These are phyloP conservation scores for Mobula birostris DNA, from an alignment of 2,113 vertebrate species.

Conservation along the genomic window DNA sequence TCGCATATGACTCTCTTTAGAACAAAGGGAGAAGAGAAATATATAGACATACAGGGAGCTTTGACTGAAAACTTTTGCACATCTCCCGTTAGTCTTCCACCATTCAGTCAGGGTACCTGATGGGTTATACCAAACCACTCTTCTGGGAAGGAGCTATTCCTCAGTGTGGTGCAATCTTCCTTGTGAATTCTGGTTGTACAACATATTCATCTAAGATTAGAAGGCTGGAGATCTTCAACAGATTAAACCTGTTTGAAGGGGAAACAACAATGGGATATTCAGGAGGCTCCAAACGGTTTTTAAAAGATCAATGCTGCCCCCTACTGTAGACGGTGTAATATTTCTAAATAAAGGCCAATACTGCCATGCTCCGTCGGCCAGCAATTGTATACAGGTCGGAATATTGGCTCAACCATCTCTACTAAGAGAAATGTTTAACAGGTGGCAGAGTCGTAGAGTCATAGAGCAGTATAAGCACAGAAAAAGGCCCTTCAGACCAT, in stretches of 20 bases:
- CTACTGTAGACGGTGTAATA: background rate
- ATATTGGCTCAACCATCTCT: background rate
- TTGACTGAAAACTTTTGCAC: background rate
- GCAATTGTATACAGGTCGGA: too few species aligned
- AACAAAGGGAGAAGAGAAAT: background rate
- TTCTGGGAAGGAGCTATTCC: background rate
- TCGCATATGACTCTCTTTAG: background rate
- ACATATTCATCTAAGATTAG: background rate
- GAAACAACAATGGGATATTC: background rate
- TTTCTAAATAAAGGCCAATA: background rate
- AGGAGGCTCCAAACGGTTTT: background rate
- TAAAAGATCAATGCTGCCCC: slow-evolving; percentile 9
- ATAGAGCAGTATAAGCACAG: too few species aligned
- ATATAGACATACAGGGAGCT: background rate
- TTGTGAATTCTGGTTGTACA: background rate
- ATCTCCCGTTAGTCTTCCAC: background rate
- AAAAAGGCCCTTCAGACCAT: too few species aligned
- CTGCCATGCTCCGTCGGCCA: background rate
- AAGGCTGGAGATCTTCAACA: background rate
- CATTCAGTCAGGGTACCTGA: background rate
- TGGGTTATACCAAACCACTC: background rate
- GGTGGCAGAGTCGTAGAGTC: background rate
- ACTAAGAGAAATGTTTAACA: background rate
- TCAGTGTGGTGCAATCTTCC: background rate
- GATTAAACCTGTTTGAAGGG: background rate